A percentile compares a stretch with the other conserved stretches of the same genome.
phyloP scores from a whole-genome alignment of 2,113 vertebrate genomes.

The Nycticorax nycticorax region DNA sequence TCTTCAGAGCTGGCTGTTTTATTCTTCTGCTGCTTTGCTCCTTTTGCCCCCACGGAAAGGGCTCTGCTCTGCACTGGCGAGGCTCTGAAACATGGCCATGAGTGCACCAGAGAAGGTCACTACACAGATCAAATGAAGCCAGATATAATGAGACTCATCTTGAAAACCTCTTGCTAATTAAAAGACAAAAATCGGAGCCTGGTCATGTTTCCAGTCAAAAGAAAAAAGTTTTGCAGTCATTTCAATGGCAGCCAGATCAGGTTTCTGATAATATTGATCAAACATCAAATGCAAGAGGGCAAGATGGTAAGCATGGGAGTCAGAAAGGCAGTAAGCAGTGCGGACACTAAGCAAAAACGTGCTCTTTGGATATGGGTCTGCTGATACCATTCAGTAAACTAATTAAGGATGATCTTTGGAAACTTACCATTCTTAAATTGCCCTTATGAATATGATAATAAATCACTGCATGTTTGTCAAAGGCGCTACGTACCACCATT shows the following conservation, averaged over 20 bases:
- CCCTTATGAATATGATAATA: neutral
- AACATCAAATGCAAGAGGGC: neutral
- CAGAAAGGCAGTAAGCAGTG: neutral
- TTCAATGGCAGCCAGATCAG: constrained; percentile 1
- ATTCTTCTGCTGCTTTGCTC: neutral
- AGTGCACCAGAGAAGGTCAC: neutral
- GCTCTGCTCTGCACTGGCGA: neutral
- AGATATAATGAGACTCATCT: neutral
- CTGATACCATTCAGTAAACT: neutral
- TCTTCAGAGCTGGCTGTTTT: neutral
- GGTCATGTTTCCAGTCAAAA: neutral
- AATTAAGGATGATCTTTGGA: neutral
- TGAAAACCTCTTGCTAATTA: constrained; percentile 18
- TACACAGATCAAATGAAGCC: neutral
- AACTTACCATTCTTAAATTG: neutral
- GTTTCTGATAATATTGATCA: constrained; percentile 12
- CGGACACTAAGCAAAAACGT: neutral
- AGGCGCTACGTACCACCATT: accelerated
- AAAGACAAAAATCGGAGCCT: constrained; percentile 10
- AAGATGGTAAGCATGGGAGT: neutral
- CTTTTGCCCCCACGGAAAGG: neutral
- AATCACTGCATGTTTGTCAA: neutral
- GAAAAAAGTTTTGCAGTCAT: neutral
- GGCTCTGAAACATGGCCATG: accelerated
- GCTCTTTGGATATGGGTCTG: neutral